These are phyloP conservation scores for Sminthurinus aureus DNA, from an alignment of 2,888 invertebrate species.

Conservation along the genomic window DNA sequence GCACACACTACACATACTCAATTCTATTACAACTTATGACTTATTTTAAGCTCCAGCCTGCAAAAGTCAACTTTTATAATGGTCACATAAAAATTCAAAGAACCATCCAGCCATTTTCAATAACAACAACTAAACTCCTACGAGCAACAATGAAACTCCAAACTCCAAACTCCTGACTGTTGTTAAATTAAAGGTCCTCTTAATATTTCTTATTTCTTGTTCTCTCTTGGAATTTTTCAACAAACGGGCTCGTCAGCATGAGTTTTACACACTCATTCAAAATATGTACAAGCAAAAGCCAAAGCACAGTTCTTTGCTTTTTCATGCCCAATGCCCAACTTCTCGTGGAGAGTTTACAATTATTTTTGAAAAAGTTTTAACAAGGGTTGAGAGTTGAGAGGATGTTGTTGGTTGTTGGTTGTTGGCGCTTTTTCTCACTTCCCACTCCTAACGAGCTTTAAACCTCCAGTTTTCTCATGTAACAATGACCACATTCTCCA, in stretches of 20 bases:
- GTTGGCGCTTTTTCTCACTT: neutral
- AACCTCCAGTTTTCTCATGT: neutral
- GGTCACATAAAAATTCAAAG: slow-evolving; percentile 21
- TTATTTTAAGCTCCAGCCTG: neutral
- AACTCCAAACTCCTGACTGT: neutral
- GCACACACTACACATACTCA: neutral
- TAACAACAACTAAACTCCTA: neutral
- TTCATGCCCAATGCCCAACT: no score
- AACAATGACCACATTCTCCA: neutral
- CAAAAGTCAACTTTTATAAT: neutral
- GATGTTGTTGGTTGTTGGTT: neutral
- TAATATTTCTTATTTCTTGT: neutral
- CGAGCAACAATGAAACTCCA: neutral
- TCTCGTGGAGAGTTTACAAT: no score
- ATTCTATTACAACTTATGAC: neutral
- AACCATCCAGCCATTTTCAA: neutral
- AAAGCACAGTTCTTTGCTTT: no score
- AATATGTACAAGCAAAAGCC: no score
- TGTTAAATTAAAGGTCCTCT: neutral
- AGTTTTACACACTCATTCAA: no score
- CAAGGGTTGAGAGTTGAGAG: no score
- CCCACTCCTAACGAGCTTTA: neutral
- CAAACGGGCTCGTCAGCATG: neutral
- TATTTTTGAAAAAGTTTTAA: no score
- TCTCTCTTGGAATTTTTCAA: slow-evolving; percentile 2